Evolutionary conservation across 2,113 vertebrate species (phyloP), one percentile per base, ranked within the genome.

Genomic region (Cyrtonyx montezumae): DNA sequence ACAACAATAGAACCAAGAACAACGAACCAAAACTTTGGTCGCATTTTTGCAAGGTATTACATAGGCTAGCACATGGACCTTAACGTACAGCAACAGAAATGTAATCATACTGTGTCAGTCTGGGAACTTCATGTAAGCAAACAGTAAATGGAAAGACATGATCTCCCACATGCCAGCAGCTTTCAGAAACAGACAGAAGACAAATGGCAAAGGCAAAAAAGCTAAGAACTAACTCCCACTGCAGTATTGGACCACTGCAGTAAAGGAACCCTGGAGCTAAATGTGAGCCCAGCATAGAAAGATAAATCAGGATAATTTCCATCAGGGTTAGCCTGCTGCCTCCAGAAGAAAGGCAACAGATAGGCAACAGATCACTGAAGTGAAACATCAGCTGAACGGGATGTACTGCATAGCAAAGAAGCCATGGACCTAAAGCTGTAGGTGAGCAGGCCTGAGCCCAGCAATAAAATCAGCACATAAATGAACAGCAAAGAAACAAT

Each of bases 1-100:
- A n/a, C n/a, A n/a, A n/a, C n/a, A n/a, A n/a, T n/a, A 76, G 48
- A 94, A 87, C 20, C 36, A 87, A 69, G 62, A 94, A 81, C 25
- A 92, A 84, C 25, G 2, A 81, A 53, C 34, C 7, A 67, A 86
- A 88, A 4, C 23, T 17, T 20, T 28, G 36, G 40, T 58, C 65
- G 45, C 16, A 15, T 70, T 95, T 53, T 93, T 62, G 43, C 42
- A 77, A 88, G 25, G n/a, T 58, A 37, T 71, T 87, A 15, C 20
- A 17, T 5, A 14, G 48, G 25, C 22, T 48, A n/a, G 2, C 4
- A 36, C 13, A 9, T 30, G 26, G 26, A 83, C 16, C 42, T 67
- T 46, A 63, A 63, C 1, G 16, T 18, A 80, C 32, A 90, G 28
- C 37, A 85, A 37, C 21, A 81, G 51, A 88, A 55, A 78, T 84